These are phyloP conservation scores for Beris chalybata DNA, from an alignment of 2,888 invertebrate species.

Conservation along the genomic window DNA sequence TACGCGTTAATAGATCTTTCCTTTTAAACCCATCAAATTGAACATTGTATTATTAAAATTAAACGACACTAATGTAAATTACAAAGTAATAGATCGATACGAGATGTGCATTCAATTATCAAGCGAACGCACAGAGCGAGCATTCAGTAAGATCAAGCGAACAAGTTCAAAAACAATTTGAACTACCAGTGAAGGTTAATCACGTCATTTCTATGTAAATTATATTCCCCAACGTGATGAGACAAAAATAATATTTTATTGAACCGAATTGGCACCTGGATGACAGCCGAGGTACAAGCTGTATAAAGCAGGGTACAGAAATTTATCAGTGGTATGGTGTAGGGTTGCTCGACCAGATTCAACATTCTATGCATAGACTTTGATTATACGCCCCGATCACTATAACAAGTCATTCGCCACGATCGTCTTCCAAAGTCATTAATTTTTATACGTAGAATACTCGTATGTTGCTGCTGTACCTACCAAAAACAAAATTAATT, in stretches of 20 bases:
- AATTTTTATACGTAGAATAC: background rate
- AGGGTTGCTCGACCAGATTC: background rate
- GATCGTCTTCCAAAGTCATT: background rate
- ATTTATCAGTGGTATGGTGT: background rate
- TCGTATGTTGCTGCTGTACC: background rate
- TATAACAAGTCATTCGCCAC: background rate
- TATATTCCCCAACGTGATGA: background rate
- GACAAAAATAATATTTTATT: conserved; percentile 21
- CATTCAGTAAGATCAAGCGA: conserved; percentile 18
- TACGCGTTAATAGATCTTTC: too few species aligned
- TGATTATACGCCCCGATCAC: background rate
- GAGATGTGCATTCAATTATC: too few species aligned
- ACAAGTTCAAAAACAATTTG: conserved; percentile 15
- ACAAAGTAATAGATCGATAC: too few species aligned
- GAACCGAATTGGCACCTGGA: conserved; percentile 19
- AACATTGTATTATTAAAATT: too few species aligned
- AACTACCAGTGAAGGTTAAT: conserved; percentile 12
- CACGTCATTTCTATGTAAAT: conserved; percentile 21
- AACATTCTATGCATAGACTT: background rate
- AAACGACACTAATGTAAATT: too few species aligned
- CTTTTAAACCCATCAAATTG: too few species aligned
- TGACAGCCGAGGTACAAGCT: background rate
- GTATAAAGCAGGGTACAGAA: conserved; percentile 1
- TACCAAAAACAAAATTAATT: conserved; percentile 1
- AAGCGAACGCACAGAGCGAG: too few species aligned